Base-by-base conservation (phyloP, 1,140 invertebrate species). In the Meloidogyne chitwoodi region DNA sequence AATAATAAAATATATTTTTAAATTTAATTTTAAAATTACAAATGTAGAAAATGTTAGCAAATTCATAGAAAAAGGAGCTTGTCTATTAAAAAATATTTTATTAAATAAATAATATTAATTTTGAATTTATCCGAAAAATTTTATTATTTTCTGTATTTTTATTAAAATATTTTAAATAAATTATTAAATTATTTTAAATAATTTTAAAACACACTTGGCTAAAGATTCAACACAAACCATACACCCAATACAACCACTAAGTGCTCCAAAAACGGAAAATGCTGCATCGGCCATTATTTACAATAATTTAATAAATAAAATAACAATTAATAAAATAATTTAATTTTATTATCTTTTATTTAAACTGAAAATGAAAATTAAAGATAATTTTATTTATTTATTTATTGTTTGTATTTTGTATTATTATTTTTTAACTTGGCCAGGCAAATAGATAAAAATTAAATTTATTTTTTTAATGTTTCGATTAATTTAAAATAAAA, bases 31-130 rank as follows among this genome's bases (percentile, higher is more conserved):
- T 6, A 38, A 38, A 44, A 16, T 56, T 56, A 56, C 48, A 88
- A 98, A 98, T 86, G 96, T 95, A 0, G 91, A 89, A 86, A 97
- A 96, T 14, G 95, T 98, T 5, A 97, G 92, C 6, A 98, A 89
- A 88, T 96, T 95, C 44, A 95, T 95, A 83, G 92, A 91, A 8
- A 93, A 93, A 4, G 95, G 94, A 88, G 95, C 93, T 86, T 92
- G 91, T 88, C 93, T 94, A 86, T 78, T 91, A 90, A 80, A 83
- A 27, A 29, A 27, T 34, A 19, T 31, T 41, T 27, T 5, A 65
- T 72, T 10, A 24, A 19, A 38, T 8, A 64, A 66, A 22, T 75
- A n/a, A 38, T 71, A 24, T 29, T 44, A 61, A 29, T 24, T 22
- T 67, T 38, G 6, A 29, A 76, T 31, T 48, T 19, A 22, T 38